These are phyloP conservation scores for Pollicipes pollicipes DNA, from an alignment of 1,140 invertebrate species.

Conservation along the genomic window DNA sequence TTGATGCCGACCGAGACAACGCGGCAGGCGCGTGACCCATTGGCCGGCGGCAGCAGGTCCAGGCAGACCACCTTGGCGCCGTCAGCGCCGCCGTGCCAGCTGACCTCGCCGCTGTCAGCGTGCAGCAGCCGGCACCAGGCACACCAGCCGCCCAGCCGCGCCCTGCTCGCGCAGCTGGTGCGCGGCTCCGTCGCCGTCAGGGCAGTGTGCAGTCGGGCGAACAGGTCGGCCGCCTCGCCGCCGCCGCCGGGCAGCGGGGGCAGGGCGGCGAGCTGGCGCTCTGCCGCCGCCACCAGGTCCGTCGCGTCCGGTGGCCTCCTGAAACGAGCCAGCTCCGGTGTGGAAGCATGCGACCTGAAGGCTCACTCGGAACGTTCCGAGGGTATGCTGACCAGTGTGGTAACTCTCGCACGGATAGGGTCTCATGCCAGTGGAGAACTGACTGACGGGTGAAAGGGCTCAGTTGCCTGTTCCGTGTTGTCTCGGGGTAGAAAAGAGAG, in stretches of 20 bases:
- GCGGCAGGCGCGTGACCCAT: slow-evolving; percentile 7
- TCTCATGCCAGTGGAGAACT: too few species aligned
- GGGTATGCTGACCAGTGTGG: too few species aligned
- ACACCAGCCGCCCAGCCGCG: not conserved
- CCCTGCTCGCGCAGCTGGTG: not conserved
- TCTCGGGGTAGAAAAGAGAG: too few species aligned
- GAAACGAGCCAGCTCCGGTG: too few species aligned
- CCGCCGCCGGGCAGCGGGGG: too few species aligned
- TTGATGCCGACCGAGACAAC: slow-evolving; percentile 17
- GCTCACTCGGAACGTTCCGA: too few species aligned
- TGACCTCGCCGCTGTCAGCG: not conserved
- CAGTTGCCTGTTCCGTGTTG: too few species aligned
- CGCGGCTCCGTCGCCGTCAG: not conserved
- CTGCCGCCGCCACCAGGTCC: not conserved
- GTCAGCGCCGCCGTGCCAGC: not conserved
- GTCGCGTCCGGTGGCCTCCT: too few species aligned
- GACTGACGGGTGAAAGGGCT: too few species aligned
- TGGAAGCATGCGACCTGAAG: too few species aligned
- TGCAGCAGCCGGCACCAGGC: not conserved
- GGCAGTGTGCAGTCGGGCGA: not conserved
- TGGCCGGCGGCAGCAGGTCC: slow-evolving; percentile 11
- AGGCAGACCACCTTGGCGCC: slow-evolving; percentile 15
- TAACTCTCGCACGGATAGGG: too few species aligned
- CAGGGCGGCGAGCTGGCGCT: not conserved
- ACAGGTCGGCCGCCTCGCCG: not conserved